phyloP scores from a whole-genome alignment of 2,797 vertebrate species.

The Paguma larvata region DNA sequence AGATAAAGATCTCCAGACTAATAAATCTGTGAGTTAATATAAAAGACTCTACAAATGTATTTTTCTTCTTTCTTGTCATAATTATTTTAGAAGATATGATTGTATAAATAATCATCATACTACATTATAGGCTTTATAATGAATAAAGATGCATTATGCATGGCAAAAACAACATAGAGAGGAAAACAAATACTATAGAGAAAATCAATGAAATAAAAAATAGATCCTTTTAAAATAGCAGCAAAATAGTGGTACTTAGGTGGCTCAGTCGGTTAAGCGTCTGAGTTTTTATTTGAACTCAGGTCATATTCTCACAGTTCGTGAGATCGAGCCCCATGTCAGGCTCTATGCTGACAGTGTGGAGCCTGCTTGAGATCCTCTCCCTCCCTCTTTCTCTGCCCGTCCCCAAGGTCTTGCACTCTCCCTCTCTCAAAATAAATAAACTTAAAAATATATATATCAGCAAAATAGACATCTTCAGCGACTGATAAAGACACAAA shows the following conservation, averaged over 20 bases:
- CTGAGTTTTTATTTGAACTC: too few species aligned
- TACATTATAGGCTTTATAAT: neutral
- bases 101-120: neutral
- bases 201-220: neutral
- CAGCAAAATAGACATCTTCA: neutral
- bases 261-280: too few species aligned
- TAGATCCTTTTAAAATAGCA: neutral
- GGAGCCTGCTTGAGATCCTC: too few species aligned
- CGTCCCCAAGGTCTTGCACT: too few species aligned
- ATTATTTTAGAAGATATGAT: neutral
- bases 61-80: neutral
- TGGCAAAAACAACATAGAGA: neutral
- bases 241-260: neutral
- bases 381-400: too few species aligned
- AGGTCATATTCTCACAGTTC: too few species aligned
- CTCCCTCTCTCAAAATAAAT: too few species aligned
- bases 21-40: neutral
- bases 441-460: neutral
- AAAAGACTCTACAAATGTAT: neutral
- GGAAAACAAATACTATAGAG: neutral
- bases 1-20: neutral
- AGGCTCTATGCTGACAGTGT: too few species aligned
- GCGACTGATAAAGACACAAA: neutral
- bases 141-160: neutral
- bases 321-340: too few species aligned